Evolutionary conservation across 2,888 invertebrate genomes (phyloP).

Genomic region (Apodemia zela): DNA sequence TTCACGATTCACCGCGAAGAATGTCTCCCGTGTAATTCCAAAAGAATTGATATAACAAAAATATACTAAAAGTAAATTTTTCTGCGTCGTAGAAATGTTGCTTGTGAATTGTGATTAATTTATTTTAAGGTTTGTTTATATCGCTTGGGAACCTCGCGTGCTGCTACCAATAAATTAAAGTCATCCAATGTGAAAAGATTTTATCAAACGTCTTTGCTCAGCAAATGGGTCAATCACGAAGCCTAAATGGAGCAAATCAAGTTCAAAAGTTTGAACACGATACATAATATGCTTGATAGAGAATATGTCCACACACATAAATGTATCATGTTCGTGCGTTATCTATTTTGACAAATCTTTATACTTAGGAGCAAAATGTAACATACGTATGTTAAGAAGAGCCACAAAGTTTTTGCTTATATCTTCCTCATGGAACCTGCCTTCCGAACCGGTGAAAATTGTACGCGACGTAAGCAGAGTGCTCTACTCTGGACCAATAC

Average conservation of each 20-base stretch:
- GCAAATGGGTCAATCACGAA: neutral
- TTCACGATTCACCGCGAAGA: too few species aligned
- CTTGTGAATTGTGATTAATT: neutral
- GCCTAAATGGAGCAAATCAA: neutral
- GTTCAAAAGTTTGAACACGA: neutral
- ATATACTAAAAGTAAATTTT: neutral
- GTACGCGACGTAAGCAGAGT: too few species aligned
- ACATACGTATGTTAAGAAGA: too few species aligned
- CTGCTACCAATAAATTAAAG: neutral
- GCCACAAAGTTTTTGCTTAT: too few species aligned
- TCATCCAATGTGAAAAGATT: neutral
- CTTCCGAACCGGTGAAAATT: too few species aligned
- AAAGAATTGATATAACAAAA: neutral
- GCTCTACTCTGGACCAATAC: too few species aligned
- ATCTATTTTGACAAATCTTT: too few species aligned
- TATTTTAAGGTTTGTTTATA: neutral
- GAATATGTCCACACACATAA: too few species aligned
- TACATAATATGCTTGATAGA: too few species aligned
- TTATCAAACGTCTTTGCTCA: constrained; percentile 1
- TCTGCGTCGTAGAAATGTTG: neutral
- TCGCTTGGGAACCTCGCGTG: neutral
- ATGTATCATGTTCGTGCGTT: too few species aligned
- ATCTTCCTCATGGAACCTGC: too few species aligned
- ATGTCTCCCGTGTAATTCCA: neutral
- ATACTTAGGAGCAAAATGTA: too few species aligned